Percentiles rank a stretch among this genome's conserved stretches.
Evolutionary conservation across 53 echinoderm and acorn worm genomes (phyloP).

Genomic region (Paracentrotus lividus): DNA sequence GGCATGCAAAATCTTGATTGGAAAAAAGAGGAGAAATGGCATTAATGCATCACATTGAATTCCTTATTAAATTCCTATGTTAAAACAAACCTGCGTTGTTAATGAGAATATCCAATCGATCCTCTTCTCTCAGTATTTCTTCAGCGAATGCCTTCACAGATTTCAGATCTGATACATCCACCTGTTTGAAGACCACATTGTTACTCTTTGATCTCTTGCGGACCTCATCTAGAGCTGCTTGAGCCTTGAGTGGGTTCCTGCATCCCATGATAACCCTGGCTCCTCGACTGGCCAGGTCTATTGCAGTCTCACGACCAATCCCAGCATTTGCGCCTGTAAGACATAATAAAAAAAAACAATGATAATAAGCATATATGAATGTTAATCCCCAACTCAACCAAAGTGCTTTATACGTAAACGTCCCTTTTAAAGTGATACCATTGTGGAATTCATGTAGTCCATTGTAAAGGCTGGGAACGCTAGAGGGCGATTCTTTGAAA

Average conservation of each 20-base stretch:
- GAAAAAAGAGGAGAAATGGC: no score
- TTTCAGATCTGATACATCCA: slow-evolving; percentile 77
- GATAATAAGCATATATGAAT: not conserved
- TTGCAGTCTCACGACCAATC: slow-evolving; percentile 77
- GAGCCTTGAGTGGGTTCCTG: slow-evolving; percentile 77
- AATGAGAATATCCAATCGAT: slow-evolving; percentile 83
- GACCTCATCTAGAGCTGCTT: slow-evolving; percentile 75
- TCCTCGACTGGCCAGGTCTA: slow-evolving; percentile 82
- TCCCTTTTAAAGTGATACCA: no score
- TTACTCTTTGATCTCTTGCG: slow-evolving; percentile 70
- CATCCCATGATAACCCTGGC: slow-evolving; percentile 91
- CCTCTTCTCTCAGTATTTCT: slow-evolving; percentile 70
- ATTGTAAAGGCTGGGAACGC: no score
- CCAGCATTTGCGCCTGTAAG: slow-evolving; percentile 80
- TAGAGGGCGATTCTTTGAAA: no score
- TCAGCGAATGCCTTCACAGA: slow-evolving; percentile 82
- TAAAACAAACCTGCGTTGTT: slow-evolving; percentile 82
- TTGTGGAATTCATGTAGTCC: no score
- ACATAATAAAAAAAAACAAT: not conserved
- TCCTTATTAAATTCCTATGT: no score
- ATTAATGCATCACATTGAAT: no score
- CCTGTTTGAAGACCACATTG: slow-evolving; percentile 73
- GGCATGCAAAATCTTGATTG: no score
- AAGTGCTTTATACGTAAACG: no score
- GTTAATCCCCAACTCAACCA: no score